These are phyloP conservation scores for Thalpophila matura DNA, from an alignment of 2,888 invertebrate genomes.

Conservation along the genomic window DNA sequence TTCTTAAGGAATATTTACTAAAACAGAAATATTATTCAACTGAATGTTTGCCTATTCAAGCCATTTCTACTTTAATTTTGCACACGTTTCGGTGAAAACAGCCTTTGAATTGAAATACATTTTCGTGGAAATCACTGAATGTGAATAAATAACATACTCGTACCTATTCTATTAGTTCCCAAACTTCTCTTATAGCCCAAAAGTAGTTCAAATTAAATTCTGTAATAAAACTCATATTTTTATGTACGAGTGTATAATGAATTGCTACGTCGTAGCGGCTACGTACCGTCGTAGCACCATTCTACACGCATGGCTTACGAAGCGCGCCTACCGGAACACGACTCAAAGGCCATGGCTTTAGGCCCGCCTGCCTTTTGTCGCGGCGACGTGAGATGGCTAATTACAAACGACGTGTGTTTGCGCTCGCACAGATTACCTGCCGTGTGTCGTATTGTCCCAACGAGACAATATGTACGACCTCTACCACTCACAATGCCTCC, in stretches of 20 bases:
- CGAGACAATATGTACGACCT: constrained; percentile 62
- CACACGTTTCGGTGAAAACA: not conserved
- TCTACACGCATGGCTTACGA: constrained; percentile 66
- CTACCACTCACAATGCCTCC: constrained; percentile 40
- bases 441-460: constrained; percentile 62
- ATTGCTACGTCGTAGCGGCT: constrained; percentile 52
- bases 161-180: constrained; percentile 12
- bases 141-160: not conserved
- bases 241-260: constrained; percentile 31
- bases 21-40: not conserved
- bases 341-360: constrained; percentile 67
- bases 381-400: constrained; percentile 74
- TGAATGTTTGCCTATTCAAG: not conserved
- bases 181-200: not conserved
- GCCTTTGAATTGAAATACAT: not conserved
- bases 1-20: not conserved
- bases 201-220: not conserved
- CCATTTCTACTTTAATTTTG: not conserved
- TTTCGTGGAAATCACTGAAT: constrained; percentile 1
- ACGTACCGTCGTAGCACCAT: constrained; percentile 57
- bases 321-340: constrained; percentile 60
- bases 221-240: constrained; percentile 26
- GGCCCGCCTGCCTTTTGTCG: constrained; percentile 69
- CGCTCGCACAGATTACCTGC: constrained; percentile 73
- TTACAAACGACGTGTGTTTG: constrained; percentile 75